Evolutionary conservation across 2,888 invertebrate genomes (phyloP), one percentile per base, ranked within the genome.

Genomic region (Notodonta dromedarius): DNA sequence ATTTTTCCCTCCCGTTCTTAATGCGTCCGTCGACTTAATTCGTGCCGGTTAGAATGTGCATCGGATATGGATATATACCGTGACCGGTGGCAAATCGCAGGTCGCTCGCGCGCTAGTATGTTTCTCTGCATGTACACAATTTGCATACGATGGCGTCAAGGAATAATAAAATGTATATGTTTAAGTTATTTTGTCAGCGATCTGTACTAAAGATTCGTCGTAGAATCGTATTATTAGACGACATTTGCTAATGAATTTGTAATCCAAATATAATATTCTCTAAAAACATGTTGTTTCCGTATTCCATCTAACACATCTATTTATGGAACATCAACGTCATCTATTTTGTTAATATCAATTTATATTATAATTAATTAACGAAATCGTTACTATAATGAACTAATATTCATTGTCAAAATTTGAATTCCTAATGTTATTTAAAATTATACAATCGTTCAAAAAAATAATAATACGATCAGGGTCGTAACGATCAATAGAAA

Each of bases 1-100:
- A 24, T 24, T 24, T 24, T 24, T 35, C 35, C 35, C 35, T 35
- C 35, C 35, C 6, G 6, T 35, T 35, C 11, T 42, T 4, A 12
- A 12, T 44, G 44, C 44, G 11, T 13, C 9, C 12, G 46, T 46
- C 46, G 46, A 2, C 46, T 6, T 46, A 4, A 6, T n/a, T 63
- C 60, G 40, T 56, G 60, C 57, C 42, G 57, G 60, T 62, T 66
- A 66, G 63, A 73, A 63, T 73, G 61, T 60, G 64, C 58, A 56
- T 44, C 56, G 40, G 58, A 61, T 55, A 56, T 24, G 58, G 59
- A 65, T 69, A 68, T 51, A 59, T 46, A 59, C 62, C 65, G 62
- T 67, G 67, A 65, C 42, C 8, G 11, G 42, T 42, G 42, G 42
- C 63, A 60, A 62, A 68, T 65, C 42, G 57, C 48, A 60, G 61